Conservation (phyloP, 2,113 vertebrate genomes). For the Hippocampus guttulatus region DNA sequence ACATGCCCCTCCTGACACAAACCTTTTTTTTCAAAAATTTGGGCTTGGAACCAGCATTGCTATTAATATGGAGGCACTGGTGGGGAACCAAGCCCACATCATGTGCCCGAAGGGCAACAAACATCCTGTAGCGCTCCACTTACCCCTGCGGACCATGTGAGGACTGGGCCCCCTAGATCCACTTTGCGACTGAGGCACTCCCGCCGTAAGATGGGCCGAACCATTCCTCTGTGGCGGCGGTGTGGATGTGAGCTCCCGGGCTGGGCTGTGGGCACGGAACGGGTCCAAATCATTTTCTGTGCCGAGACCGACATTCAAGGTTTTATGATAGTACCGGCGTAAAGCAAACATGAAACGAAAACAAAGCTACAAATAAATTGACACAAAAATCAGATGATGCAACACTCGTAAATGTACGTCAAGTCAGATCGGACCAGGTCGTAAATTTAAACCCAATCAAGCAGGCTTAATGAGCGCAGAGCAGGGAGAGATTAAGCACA, state of each 20-base stretch:
- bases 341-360: slow-evolving; percentile 25
- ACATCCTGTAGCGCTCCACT: slow-evolving; percentile 7
- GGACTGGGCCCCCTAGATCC: slow-evolving; percentile 82
- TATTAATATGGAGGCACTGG: no score
- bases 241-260: slow-evolving; percentile 75
- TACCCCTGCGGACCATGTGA: slow-evolving; percentile 85
- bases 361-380: slow-evolving; percentile 11
- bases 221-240: slow-evolving; percentile 79
- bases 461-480: slow-evolving; percentile 24
- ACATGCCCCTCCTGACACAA: no score
- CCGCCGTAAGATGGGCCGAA: slow-evolving; percentile 65
- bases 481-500: slow-evolving; percentile 13
- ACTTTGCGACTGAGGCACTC: slow-evolving; percentile 58
- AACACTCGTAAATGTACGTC: slow-evolving; percentile 22
- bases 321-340: no score
- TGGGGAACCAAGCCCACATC: not conserved
- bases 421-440: slow-evolving; percentile 33
- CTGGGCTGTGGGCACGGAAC: slow-evolving; percentile 59
- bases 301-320: not conserved
- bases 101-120: no score
- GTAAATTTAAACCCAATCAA: slow-evolving; percentile 3
- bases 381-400: slow-evolving; percentile 16
- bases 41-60: no score
- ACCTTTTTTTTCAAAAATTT: no score
- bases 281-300: slow-evolving; percentile 8